Evolutionary conservation across 2,888 invertebrate species (phyloP).

Genomic region (Oxycera nigricornis): DNA sequence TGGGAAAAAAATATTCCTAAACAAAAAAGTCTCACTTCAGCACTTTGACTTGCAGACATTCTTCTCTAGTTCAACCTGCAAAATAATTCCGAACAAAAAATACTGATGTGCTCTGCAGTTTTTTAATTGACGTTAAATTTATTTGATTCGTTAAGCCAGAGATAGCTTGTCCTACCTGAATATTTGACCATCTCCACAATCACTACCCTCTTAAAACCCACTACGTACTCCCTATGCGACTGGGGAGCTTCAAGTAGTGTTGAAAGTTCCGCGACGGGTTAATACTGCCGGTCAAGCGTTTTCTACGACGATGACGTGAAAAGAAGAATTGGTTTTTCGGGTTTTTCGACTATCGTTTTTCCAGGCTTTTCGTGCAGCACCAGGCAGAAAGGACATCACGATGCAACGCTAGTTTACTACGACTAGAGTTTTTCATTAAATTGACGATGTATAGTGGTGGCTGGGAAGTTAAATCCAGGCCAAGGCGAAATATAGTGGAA

Average conservation of each 20-base stretch:
- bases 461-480: background rate
- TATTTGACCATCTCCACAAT: conserved; percentile 11
- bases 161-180: conserved; percentile 17
- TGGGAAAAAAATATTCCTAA: too few relatives aligned
- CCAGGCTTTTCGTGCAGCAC: background rate
- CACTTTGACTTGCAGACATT: too few relatives aligned
- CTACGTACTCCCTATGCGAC: background rate
- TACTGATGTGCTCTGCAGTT: conserved; percentile 57
- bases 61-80: background rate
- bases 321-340: conserved; percentile 36
- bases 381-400: background rate
- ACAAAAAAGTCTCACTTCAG: too few relatives aligned
- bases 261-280: background rate
- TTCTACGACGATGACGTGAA: conserved; percentile 36
- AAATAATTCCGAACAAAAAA: background rate
- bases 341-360: conserved; percentile 27
- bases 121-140: conserved; percentile 63
- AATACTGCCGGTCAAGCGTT: conserved; percentile 27
- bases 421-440: conserved; percentile 34
- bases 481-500: conserved; percentile 22
- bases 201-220: background rate
- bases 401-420: conserved; percentile 27
- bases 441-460: conserved; percentile 1
- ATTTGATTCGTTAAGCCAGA: conserved; percentile 60
- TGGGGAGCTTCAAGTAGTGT: background rate